Evolutionary conservation across 1,140 invertebrate species (phyloP).

Genomic region (Polypedilum vanderplanki): DNA sequence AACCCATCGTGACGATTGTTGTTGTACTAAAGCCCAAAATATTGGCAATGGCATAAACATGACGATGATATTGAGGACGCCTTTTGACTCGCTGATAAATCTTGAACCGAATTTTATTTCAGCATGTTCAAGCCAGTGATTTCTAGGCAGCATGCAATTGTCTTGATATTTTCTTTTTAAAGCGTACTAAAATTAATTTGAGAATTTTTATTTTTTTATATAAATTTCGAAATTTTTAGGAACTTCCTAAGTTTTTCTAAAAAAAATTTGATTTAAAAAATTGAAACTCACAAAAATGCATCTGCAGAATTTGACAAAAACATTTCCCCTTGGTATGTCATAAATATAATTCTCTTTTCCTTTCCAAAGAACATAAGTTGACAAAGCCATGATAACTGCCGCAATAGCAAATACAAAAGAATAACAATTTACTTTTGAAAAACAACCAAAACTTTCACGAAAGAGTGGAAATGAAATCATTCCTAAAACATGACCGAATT

Average conservation of each 20-base stretch:
- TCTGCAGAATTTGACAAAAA: conserved; percentile 47
- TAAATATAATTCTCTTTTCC: conserved; percentile 51
- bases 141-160: conserved; percentile 35
- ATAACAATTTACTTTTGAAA: conserved; percentile 53
- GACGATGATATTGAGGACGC: conserved; percentile 33
- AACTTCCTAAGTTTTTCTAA: no score
- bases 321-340: conserved; percentile 49
- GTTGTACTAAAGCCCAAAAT: conserved; percentile 62
- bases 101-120: conserved; percentile 54
- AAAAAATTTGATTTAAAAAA: no score
- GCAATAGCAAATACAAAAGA: conserved; percentile 58
- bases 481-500: conserved; percentile 53
- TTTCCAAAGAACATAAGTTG: conserved; percentile 50
- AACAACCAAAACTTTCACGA: conserved; percentile 50
- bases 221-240: no score
- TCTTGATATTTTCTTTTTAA: neutral
- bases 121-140: conserved; percentile 68
- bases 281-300: conserved; percentile 41
- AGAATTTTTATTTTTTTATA: no score
- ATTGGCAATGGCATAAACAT: conserved; percentile 60
- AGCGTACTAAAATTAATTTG: conserved; percentile 32
- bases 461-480: conserved; percentile 55
- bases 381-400: conserved; percentile 50
- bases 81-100: conserved; percentile 43
- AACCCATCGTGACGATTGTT: conserved; percentile 60